phyloP scores from a whole-genome alignment of 2,797 vertebrate genomes.

The Lutjanus argentimaculatus region DNA sequence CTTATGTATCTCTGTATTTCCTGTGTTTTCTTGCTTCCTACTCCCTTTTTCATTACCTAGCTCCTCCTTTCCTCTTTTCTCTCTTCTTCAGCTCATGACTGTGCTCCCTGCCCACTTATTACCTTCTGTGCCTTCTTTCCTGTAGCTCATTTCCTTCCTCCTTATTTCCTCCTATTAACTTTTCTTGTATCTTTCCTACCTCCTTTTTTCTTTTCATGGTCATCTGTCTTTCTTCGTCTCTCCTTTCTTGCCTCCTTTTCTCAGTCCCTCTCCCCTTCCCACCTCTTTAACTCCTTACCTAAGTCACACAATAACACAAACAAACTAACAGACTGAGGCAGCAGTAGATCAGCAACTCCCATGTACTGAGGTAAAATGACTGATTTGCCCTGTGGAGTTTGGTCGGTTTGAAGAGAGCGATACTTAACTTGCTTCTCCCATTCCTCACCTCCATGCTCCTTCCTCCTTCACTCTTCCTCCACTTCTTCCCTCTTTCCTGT shows the following conservation, averaged over 20 bases:
- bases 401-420: no score
- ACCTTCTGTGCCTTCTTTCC: neutral
- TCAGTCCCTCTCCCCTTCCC: neutral
- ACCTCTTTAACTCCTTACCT: neutral
- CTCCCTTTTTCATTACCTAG: neutral
- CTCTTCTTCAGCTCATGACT: no score
- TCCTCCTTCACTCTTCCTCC: neutral
- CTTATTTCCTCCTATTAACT: no score
- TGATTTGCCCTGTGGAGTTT: no score
- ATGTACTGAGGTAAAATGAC: no score
- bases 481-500: neutral
- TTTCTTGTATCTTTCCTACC: no score
- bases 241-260: neutral
- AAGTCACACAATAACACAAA: no score
- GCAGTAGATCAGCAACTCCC: no score
- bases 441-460: neutral
- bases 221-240: no score
- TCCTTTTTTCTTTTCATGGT: neutral
- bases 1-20: neutral
- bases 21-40: neutral
- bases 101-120: neutral
- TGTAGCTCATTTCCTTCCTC: neutral
- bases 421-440: neutral
- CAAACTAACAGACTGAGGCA: no score
- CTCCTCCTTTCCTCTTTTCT: no score